Conservation (phyloP, 2,888 invertebrate genomes). For the Mellilla xanthometata region DNA sequence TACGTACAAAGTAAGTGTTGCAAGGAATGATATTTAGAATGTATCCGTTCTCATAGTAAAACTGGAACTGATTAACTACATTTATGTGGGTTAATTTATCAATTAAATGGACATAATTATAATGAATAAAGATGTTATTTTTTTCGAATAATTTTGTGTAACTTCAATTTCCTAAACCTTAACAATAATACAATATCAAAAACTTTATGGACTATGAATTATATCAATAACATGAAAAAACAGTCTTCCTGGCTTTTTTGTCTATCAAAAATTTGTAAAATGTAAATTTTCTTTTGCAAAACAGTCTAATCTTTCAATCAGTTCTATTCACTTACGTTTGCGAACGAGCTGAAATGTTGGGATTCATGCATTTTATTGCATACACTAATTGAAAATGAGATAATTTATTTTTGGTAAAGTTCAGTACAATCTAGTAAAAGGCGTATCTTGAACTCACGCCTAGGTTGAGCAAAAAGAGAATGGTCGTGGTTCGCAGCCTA, state of each 20-base stretch:
- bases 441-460: neutral
- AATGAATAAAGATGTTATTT: too few species aligned
- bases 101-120: too few species aligned
- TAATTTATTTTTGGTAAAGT: slow-evolving; percentile 64
- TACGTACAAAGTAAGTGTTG: too few species aligned
- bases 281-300: slow-evolving; percentile 72
- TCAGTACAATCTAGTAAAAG: slow-evolving; percentile 5
- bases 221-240: slow-evolving; percentile 74
- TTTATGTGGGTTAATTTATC: too few species aligned
- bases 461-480: too few species aligned
- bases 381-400: slow-evolving; percentile 36
- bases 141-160: slow-evolving; percentile 52
- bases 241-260: slow-evolving; percentile 77
- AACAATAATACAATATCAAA: slow-evolving; percentile 76
- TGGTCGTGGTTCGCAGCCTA: too few species aligned
- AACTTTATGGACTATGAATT: slow-evolving; percentile 76
- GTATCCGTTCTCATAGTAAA: neutral
- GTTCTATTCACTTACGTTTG: slow-evolving; percentile 35
- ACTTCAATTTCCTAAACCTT: slow-evolving; percentile 61
- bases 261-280: slow-evolving; percentile 79
- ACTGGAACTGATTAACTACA: too few species aligned
- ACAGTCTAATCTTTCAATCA: slow-evolving; percentile 56
- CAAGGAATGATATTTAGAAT: neutral
- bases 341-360: slow-evolving; percentile 18
- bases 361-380: slow-evolving; percentile 27